Evolutionary conservation across 2,797 vertebrate genomes (phyloP).

Genomic region (Lepus townsendii): DNA sequence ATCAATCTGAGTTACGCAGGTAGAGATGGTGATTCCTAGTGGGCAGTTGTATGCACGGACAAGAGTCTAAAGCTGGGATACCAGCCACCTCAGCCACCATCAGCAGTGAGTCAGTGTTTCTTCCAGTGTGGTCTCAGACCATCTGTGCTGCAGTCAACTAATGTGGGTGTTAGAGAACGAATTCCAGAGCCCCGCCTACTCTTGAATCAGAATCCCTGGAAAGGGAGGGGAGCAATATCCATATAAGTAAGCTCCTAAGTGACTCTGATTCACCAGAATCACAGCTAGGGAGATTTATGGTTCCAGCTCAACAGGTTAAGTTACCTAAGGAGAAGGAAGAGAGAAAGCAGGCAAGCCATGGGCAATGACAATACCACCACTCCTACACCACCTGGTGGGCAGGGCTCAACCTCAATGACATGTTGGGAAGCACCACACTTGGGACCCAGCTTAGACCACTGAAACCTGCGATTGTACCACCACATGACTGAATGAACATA

Average conservation of each 20-base stretch:
- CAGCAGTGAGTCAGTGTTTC: slow-evolving; percentile 77
- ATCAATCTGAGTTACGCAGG: background rate
- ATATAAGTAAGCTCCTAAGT: background rate
- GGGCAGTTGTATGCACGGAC: background rate
- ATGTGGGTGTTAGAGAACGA: slow-evolving; percentile 42
- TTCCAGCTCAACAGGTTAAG: background rate
- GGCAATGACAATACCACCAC: too few species aligned
- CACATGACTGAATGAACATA: too few species aligned
- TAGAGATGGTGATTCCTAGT: background rate
- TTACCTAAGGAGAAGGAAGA: background rate
- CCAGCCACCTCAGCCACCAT: slow-evolving; percentile 38
- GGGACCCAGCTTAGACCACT: background rate
- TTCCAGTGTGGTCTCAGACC: slow-evolving; percentile 61
- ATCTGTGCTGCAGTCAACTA: slow-evolving; percentile 74
- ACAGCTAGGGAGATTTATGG: background rate
- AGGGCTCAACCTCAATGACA: background rate
- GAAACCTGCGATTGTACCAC: background rate
- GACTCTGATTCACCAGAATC: background rate
- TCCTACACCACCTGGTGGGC: background rate
- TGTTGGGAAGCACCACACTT: background rate
- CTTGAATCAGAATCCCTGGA: background rate
- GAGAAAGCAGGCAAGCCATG: background rate
- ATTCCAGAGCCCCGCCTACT: slow-evolving; percentile 18
- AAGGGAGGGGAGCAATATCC: background rate
- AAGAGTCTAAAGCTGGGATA: slow-evolving; percentile 48